Percentiles rank a stretch among this genome's conserved stretches.
phyloP scores from a whole-genome alignment of 1,140 invertebrate species.

The Semibalanus balanoides region DNA sequence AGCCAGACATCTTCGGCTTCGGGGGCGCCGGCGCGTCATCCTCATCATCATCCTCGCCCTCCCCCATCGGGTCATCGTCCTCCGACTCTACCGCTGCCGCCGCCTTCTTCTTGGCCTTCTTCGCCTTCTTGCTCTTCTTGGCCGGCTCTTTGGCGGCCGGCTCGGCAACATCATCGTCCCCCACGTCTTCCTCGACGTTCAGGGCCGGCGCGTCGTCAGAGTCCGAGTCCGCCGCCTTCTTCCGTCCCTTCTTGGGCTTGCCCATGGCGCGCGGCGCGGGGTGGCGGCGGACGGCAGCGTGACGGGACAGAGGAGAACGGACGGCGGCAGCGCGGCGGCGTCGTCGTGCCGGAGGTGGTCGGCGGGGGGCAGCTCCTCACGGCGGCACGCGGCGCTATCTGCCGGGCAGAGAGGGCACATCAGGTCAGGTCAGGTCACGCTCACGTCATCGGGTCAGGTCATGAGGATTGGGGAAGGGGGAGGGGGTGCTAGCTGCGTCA shows the following conservation, averaged over 20 bases:
- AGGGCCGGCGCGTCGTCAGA: neutral
- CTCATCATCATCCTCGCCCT: conserved; percentile 41
- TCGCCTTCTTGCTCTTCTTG: conserved; percentile 24
- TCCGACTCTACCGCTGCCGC: conserved; percentile 37
- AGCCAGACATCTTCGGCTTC: conserved; percentile 29
- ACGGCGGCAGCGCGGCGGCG: too few species aligned
- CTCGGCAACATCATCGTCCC: conserved; percentile 5
- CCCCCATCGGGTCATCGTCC: conserved; percentile 44
- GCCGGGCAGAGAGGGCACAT: too few species aligned
- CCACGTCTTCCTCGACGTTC: conserved; percentile 11
- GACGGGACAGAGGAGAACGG: neutral
- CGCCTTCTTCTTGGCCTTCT: conserved; percentile 38
- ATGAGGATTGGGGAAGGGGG: too few species aligned
- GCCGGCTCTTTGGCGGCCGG: conserved; percentile 11
- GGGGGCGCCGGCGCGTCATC: conserved; percentile 29
- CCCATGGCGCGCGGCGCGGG: neutral
- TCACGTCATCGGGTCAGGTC: too few species aligned
- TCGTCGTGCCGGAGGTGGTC: too few species aligned
- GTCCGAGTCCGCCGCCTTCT: neutral
- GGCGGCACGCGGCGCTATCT: too few species aligned
- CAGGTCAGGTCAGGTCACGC: too few species aligned
- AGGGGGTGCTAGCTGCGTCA: too few species aligned
- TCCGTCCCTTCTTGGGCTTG: neutral
- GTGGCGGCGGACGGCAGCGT: neutral
- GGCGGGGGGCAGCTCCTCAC: too few species aligned